Evolutionary conservation across 2,797 vertebrate genomes (phyloP), one percentile per base, ranked within the genome.

Genomic region (Kryptopterus vitreolus): DNA sequence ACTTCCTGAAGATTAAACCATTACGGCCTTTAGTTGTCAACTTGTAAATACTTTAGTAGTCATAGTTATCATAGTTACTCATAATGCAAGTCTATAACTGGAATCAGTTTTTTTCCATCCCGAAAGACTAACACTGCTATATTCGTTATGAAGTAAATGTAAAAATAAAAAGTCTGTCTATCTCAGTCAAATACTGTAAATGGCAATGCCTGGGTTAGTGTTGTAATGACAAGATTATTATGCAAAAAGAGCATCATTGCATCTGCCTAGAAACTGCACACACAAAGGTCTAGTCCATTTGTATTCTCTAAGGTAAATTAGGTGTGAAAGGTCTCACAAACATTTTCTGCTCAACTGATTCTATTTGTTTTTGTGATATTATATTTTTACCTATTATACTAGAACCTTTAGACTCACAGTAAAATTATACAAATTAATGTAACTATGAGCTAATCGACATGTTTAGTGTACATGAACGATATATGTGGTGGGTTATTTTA

Each of bases 141-240:
- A n/a, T 48, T 69, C n/a, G 20, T 24, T 10, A 31, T 31, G 8
- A 1, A 20, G 16, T 70, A 52, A 70, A 70, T 52, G 26, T n/a
- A n/a, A n/a, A n/a, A 70, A 9, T 24, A 29, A 9, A 52, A 70
- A 20, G 55, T 52, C 68, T 33, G 43, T 50, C 73, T 65, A 18
- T 57, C 46, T 82, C 53, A 35, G 43, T 38, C 33, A 63, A 38
- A 29, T 62, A 68, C 48, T 71, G 69, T 69, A 38, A 31, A 75
- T 66, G 65, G 43, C 57, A 46, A 74, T 75, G 46, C 76, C 22
- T 52, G 58, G 52, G 38, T 66, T 71, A 71, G 69, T 76, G 84
- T 92, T 90, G 92, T 95, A 96, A 96, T 95, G 93, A 95, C 93
- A 92, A 92, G 92, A 93, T 95, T 95, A 94, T 92, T 92, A 93